These are phyloP conservation scores for Thunnus maccoyii DNA, from an alignment of 2,113 vertebrate species.

Conservation along the genomic window DNA sequence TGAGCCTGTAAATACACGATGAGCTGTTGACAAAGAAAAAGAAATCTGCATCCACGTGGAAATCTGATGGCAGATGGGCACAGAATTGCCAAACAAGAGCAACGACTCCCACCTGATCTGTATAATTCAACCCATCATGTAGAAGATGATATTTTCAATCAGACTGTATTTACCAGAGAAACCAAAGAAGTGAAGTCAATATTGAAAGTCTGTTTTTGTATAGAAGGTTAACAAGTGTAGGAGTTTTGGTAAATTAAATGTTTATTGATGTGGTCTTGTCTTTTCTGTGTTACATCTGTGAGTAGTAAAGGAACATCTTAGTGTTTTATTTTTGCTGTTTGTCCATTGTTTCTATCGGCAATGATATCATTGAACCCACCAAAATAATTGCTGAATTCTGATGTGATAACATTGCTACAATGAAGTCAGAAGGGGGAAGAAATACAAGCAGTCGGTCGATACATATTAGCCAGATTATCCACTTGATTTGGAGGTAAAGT, in stretches of 20 bases:
- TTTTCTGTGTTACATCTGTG: too few relatives aligned
- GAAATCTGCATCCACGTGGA: conserved; percentile 28
- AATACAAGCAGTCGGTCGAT: too few relatives aligned
- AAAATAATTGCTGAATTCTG: too few relatives aligned
- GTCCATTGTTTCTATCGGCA: too few relatives aligned
- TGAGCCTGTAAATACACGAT: neutral
- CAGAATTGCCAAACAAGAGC: conserved; percentile 21
- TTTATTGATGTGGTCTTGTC: too few relatives aligned
- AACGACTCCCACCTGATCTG: conserved; percentile 39
- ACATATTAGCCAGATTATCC: neutral
- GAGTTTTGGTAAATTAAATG: too few relatives aligned
- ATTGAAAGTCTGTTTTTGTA: conserved; percentile 2
- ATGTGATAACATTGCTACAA: too few relatives aligned
- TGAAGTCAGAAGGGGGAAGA: too few relatives aligned
- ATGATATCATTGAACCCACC: too few relatives aligned
- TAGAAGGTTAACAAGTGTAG: too few relatives aligned
- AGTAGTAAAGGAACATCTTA: too few relatives aligned
- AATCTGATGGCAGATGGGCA: conserved; percentile 38
- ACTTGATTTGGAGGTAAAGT: neutral
- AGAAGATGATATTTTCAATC: neutral
- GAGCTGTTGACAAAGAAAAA: conserved; percentile 2
- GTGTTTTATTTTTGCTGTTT: too few relatives aligned
- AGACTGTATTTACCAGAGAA: neutral
- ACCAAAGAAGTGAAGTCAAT: neutral
- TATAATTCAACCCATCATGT: neutral